phyloP scores from a whole-genome alignment of 2,888 invertebrate genomes.

The Subacronicta megacephala region DNA sequence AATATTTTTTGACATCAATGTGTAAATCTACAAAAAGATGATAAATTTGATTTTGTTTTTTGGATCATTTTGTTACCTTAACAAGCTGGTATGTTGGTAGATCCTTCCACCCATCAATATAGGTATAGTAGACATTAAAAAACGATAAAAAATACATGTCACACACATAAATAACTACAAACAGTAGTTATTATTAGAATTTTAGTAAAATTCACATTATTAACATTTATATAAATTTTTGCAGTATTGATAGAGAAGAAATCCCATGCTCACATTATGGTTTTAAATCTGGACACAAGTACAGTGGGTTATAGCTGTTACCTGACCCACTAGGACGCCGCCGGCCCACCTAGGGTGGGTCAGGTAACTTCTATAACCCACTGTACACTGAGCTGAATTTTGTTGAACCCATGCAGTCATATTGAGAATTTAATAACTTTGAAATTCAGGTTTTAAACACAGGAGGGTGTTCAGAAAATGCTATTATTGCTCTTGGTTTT shows the following conservation, averaged over 20 bases:
- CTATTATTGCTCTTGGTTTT: too few species aligned
- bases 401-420: constrained; percentile 35
- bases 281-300: constrained; percentile 1
- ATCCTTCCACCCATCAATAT: constrained; percentile 90
- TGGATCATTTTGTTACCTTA: constrained; percentile 89
- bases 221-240: neutral
- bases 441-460: constrained; percentile 2
- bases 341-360: too few species aligned
- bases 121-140: constrained; percentile 89
- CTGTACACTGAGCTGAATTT: constrained; percentile 17
- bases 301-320: too few species aligned
- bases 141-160: constrained; percentile 88
- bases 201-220: constrained; percentile 19
- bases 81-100: constrained; percentile 92
- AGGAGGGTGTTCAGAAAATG: constrained; percentile 24
- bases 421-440: constrained; percentile 9
- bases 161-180: constrained; percentile 85
- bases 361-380: too few species aligned
- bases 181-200: constrained; percentile 54
- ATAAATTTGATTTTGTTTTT: constrained; percentile 72
- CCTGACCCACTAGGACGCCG: too few species aligned
- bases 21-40: constrained; percentile 85
- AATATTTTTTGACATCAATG: constrained; percentile 63
- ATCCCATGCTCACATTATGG: constrained; percentile 55
- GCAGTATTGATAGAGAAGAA: constrained; percentile 13